phyloP scores from a whole-genome alignment of 2,797 vertebrate genomes.

The Dermochelys coriacea region DNA sequence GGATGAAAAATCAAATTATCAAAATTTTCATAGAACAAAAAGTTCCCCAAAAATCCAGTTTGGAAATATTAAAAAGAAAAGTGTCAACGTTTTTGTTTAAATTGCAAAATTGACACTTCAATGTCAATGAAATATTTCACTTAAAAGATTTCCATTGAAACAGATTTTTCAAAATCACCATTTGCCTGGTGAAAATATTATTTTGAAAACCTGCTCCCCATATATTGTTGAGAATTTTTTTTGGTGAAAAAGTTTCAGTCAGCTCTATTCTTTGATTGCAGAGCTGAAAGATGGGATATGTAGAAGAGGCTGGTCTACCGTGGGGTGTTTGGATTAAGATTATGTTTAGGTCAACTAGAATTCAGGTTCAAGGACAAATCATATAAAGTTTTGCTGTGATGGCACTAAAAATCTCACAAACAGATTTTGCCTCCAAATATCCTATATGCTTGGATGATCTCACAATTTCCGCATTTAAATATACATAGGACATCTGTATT shows the following conservation, averaged over 20 bases:
- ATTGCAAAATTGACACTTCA: no score
- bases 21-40: no score
- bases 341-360: background rate
- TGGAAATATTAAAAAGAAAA: no score
- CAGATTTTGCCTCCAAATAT: conserved; percentile 39
- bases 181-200: no score
- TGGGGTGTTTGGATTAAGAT: background rate
- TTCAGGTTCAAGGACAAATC: conserved; percentile 12
- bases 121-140: background rate
- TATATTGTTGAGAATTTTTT: no score
- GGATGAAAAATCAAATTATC: no score
- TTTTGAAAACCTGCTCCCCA: no score
- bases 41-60: no score
- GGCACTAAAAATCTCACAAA: conserved; percentile 56
- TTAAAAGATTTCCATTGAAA: background rate
- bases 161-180: no score
- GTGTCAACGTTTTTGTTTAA: no score
- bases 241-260: no score
- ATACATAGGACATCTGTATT: background rate
- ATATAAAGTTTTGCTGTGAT: conserved; percentile 38
- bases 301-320: background rate
- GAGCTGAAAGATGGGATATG: conserved; percentile 10
- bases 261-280: background rate
- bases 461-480: background rate
- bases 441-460: background rate